phyloP scores from a whole-genome alignment of 2,113 vertebrate species.

The Leucosticte australis region DNA sequence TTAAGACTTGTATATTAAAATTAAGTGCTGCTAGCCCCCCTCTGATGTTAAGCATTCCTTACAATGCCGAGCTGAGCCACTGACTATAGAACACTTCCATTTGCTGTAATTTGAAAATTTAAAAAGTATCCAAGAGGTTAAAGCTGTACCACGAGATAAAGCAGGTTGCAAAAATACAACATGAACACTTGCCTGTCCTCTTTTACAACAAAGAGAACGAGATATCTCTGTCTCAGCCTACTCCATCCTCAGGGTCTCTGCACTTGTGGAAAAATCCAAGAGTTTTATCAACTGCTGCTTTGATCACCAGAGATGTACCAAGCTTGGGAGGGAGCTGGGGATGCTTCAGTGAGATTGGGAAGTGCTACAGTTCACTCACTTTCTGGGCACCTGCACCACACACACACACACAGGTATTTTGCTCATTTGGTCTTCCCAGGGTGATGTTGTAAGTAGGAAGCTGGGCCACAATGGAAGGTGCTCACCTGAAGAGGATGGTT shows the following conservation, averaged over 20 bases:
- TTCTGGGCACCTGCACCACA: neutral
- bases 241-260: neutral
- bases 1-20: neutral
- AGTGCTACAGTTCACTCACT: neutral
- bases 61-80: neutral
- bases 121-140: neutral
- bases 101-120: neutral
- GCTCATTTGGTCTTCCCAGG: neutral
- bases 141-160: neutral
- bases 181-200: neutral
- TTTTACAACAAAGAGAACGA: neutral
- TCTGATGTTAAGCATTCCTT: neutral
- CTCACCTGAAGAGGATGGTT: neutral
- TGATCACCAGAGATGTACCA: neutral
- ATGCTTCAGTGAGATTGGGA: neutral
- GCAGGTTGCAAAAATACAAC: neutral
- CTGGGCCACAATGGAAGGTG: neutral
- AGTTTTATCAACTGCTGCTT: neutral
- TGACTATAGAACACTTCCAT: neutral
- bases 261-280: neutral
- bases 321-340: neutral
- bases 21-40: neutral
- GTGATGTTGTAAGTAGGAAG: neutral
- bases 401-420: neutral
- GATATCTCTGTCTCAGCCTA: neutral